Base-by-base conservation (phyloP, 2,888 invertebrate species). In the Branchipolynoe longqiensis region DNA sequence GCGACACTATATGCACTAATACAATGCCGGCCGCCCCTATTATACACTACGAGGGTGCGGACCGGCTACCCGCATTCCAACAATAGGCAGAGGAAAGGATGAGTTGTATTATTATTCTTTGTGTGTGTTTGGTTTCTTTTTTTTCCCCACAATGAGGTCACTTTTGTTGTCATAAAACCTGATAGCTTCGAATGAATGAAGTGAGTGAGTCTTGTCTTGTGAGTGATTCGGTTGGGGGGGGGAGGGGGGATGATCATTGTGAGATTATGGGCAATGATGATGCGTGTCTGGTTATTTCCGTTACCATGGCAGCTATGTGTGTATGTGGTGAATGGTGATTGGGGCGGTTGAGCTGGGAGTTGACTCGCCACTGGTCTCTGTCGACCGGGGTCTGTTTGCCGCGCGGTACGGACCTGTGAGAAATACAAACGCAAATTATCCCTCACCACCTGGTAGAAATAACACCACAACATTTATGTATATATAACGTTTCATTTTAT, bases 311-410 rank as follows among this genome's bases (percentile, higher is more conserved):
- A n/a, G n/a, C 48, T 84, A 73, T 56, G 74, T 84, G 78, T 86
- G 84, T 1, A 86, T 85, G 36, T 87, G 88, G 86, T 87, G 86
- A 25, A 88, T 85, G 38, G 88, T 88, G 85, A 92, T 91, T 25
- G 92, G 92, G 1, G 90, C 91, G n/a, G 92, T 91, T 14, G 94
- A 93, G 88, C 93, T 94, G 33, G 94, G 94, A 14, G 94, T 94
- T 25, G 93, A 92, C 86, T 94, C 94, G 8, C 93, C 94, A 85
- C 92, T 93, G 85, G 90, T 90, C 54, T 91, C 92, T 12, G 90
- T 89, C 78, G 90, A 88, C 48, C 88, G 82, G 3, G 85, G 85
- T 25, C 87, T 38, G 28, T 62, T 83, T 25, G 84, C 82, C 54
- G 82, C 82, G 69, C 82, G 83, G 31, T 84, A 64, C 18, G 87